Base-by-base conservation (phyloP, 23 tunicate genomes). In the Botrylloides violaceus region DNA sequence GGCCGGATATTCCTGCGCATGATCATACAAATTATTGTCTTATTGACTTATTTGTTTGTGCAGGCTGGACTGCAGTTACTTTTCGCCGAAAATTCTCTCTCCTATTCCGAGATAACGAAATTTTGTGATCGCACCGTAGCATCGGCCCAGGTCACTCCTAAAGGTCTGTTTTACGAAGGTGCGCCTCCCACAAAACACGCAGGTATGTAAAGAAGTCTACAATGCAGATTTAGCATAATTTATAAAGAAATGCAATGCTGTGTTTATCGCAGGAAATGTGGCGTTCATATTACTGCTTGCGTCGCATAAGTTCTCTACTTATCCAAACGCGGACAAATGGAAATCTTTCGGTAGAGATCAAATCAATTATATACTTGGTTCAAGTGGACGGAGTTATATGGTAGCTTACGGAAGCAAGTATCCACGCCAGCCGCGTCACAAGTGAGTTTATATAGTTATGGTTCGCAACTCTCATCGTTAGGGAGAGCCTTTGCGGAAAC, bases 1-100 rank as follows among this genome's bases (percentile, higher is more conserved):
- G n/a, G n/a, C n/a, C n/a, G n/a, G n/a, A n/a, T n/a, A n/a, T n/a
- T n/a, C n/a, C n/a, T n/a, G n/a, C n/a, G n/a, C n/a, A n/a, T n/a
- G n/a, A n/a, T n/a, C n/a, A n/a, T 49, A 49, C 21, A 49, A n/a
- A n/a, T 49, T n/a, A 19, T 49, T 49, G n/a, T 0, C 1, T 19
- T 19, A 49, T 49, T n/a, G 58, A 49, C n/a, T n/a, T n/a, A n/a
- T n/a, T n/a, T n/a, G n/a, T n/a, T n/a, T n/a, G n/a, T 60, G 19
- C 66, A 88, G 96, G 96, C 88, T 36, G 96, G 83, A 2, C 85
- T 88, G 23, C 84, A 88, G 24, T 77, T 88, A 4, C 33, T 88
- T 15, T 23, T 77, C 24, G 85, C 81, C 18, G 70, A 32, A 6
- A 62, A 55, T 24, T 66, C 30, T 0, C 32, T 56, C 39, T 73